Conservation (phyloP, 1,140 invertebrate species). For the Phymastichus coffea region DNA sequence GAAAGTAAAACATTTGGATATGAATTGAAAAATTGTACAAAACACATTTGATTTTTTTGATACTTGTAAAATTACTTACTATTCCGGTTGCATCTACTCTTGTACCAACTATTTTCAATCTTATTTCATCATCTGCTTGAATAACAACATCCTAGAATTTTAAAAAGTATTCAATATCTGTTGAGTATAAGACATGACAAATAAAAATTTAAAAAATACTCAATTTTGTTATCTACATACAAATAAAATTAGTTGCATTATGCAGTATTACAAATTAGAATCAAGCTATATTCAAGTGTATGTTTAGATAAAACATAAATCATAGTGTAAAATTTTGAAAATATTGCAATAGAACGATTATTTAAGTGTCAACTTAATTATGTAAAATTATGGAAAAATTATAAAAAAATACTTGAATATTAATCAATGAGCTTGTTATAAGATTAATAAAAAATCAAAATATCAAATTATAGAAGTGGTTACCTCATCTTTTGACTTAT, state of each 20-base stretch:
- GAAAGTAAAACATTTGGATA: conserved; percentile 52
- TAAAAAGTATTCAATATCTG: background rate
- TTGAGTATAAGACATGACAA: conserved; percentile 20
- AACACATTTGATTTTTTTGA: conserved; percentile 16
- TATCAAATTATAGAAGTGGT: conserved; percentile 24
- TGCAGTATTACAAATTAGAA: background rate
- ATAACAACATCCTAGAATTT: conserved; percentile 85
- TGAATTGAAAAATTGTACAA: conserved; percentile 19
- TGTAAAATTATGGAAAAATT: too few species aligned
- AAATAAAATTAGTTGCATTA: background rate
- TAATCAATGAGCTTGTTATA: too few species aligned
- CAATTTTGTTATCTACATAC: background rate
- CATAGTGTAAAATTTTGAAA: background rate
- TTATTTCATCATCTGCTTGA: conserved; percentile 96
- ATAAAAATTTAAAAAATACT: conserved; percentile 16
- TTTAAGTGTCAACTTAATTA: too few species aligned
- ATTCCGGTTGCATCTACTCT: conserved; percentile 93
- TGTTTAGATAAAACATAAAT: background rate
- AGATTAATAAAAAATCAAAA: background rate
- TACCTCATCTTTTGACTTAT: conserved; percentile 97
- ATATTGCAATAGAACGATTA: too few species aligned
- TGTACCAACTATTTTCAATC: conserved; percentile 97
- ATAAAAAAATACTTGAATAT: too few species aligned
- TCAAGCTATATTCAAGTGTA: background rate
- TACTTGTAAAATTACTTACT: conserved; percentile 61